Percentiles rank a stretch among this genome's conserved stretches.
These are phyloP conservation scores for Bos indicus DNA, from an alignment of 2,113 vertebrate genomes.

Conservation along the genomic window DNA sequence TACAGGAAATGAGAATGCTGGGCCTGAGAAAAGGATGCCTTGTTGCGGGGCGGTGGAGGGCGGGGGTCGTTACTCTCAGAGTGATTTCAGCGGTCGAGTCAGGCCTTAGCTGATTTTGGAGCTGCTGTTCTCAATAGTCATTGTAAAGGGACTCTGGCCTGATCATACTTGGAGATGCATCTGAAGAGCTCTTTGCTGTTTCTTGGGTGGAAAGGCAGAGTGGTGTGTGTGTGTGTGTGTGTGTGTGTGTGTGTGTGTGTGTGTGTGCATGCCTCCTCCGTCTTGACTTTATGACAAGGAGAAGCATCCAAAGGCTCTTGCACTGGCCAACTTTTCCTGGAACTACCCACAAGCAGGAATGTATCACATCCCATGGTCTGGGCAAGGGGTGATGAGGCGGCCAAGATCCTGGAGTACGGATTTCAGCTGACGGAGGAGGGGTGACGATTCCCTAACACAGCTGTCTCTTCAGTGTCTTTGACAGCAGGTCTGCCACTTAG, in stretches of 20 bases:
- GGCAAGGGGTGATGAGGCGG: accelerated
- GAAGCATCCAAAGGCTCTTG: background rate
- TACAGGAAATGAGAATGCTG: background rate
- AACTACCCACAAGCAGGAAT: background rate
- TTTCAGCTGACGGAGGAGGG: background rate
- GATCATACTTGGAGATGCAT: background rate
- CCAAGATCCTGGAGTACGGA: background rate
- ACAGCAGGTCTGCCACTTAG: background rate
- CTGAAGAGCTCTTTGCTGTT: background rate
- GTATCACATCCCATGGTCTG: too few relatives aligned
- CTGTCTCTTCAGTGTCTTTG: background rate
- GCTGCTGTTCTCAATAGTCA: background rate
- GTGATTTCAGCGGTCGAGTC: background rate
- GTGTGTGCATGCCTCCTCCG: background rate
- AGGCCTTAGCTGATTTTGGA: background rate
- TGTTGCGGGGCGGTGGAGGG: too few relatives aligned
- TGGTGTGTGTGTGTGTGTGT: background rate
- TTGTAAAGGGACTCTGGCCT: background rate
- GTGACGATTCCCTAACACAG: background rate
- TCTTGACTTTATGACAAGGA: background rate
- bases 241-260: background rate
- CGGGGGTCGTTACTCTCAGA: background rate
- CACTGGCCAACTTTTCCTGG: background rate
- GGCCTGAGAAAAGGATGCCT: background rate
- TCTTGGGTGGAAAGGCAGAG: background rate